Conservation (phyloP, 2,113 vertebrate species). For the Neoarius graeffei region DNA sequence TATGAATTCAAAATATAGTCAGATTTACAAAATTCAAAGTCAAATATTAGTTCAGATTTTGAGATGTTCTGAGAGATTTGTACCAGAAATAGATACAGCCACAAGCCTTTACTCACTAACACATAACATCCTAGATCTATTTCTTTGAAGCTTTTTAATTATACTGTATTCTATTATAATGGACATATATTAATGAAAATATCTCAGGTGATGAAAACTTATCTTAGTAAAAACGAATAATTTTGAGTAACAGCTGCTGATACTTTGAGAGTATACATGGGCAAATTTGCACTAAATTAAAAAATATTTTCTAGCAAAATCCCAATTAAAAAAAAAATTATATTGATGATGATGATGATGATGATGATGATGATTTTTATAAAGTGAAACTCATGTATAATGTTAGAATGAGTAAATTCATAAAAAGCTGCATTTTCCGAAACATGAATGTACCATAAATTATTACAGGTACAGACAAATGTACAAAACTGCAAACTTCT, state of each 20-base stretch:
- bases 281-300: not conserved
- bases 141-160: not conserved
- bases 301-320: not conserved
- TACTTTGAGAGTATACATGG: not conserved
- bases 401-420: slow-evolving; percentile 2
- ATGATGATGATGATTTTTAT: not conserved
- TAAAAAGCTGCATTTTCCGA: slow-evolving; percentile 13
- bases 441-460: slow-evolving; percentile 6
- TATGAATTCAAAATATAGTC: not conserved
- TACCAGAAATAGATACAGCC: not conserved
- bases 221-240: not conserved
- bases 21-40: not conserved
- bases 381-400: not conserved
- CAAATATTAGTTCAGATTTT: not conserved
- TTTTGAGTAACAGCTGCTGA: not conserved
- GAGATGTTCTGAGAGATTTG: not conserved
- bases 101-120: not conserved
- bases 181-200: not conserved
- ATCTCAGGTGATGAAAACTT: not conserved
- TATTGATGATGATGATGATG: no score
- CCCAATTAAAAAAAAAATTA: not conserved
- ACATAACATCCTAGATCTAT: not conserved
- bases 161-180: not conserved
- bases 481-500: slow-evolving; percentile 11
- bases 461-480: slow-evolving; percentile 21